Evolutionary conservation across 2,113 vertebrate genomes (phyloP), one percentile per base, ranked within the genome.

Genomic region (Galemys pyrenaicus): DNA sequence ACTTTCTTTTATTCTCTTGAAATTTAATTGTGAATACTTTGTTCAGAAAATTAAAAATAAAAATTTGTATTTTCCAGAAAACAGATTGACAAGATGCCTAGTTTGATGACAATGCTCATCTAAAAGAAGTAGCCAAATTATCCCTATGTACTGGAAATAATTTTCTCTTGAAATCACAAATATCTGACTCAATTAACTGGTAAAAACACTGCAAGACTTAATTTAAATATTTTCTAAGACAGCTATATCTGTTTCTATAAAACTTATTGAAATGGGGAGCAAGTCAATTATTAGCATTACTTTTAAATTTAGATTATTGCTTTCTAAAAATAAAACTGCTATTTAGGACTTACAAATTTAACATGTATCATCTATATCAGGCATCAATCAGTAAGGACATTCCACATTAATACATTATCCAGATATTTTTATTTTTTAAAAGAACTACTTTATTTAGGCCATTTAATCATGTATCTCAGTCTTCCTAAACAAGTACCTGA

Each of bases 91-190:
- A 91, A 79, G 54, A 80, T 80, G 79, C 28, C 46, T 60, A 79
- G 79, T 49, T 77, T 84, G 49, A 89, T 81, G 60, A 94, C 67
- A 78, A 54, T 8, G 35, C 7, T 65, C 19, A 73, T 46, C 46
- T 51, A 54, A 65, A 73, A 54, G 9, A 20, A 79, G 73, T 1
- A 91, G 65, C 20, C 67, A 74, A 65, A 86, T 80, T 46, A 80
- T 46, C 62, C 37, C 26, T 79, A 91, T n/a, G 39, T 94, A 91
- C 10, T n/a, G 32, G 56, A 90, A 91, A 80, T 58, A 71, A 91
- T 80, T 67, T 73, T 65, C 65, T 86, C 65, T 82, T 39, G 62
- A 81, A 74, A 46, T 68, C 70, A 83, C 70, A 84, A 78, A 71
- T 79, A 90, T 37, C 26, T 65, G 54, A 26, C 80, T 91, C 65